Evolutionary conservation across 2,113 vertebrate genomes (phyloP).

Genomic region (Scomber japonicus): DNA sequence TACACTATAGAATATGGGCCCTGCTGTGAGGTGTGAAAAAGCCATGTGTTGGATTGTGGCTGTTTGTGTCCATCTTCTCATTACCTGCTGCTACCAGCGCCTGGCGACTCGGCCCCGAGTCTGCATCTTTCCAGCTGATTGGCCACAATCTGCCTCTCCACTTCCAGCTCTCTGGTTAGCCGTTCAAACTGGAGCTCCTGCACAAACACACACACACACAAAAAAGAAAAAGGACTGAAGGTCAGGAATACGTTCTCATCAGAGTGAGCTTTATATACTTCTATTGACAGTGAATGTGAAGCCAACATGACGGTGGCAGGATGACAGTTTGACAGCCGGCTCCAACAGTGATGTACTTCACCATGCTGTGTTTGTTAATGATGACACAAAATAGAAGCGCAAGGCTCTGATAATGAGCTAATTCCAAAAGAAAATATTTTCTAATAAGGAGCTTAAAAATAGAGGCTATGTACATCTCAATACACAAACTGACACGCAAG

Average conservation of each 20-base stretch:
- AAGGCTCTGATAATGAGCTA: not conserved
- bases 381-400: constrained; percentile 22
- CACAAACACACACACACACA: constrained; percentile 36
- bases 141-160: constrained; percentile 99
- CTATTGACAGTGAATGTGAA: constrained; percentile 47
- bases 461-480: not conserved
- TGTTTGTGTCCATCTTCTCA: constrained; percentile 62
- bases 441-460: constrained; percentile 10
- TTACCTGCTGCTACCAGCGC: constrained; percentile 98
- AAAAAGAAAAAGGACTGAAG: not conserved
- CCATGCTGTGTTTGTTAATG: constrained; percentile 38
- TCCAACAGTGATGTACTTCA: constrained; percentile 11
- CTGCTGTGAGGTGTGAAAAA: constrained; percentile 71
- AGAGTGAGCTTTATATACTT: constrained; percentile 14
- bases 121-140: constrained; percentile 99
- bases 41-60: constrained; percentile 67
- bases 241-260: constrained; percentile 34
- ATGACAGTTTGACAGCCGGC: constrained; percentile 44
- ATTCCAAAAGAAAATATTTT: constrained; percentile 17
- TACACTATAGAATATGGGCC: constrained; percentile 63
- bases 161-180: constrained; percentile 98
- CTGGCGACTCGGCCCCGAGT: constrained; percentile 97
- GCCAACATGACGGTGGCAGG: constrained; percentile 10
- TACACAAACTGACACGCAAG: not conserved
- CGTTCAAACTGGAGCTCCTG: constrained; percentile 99